phyloP scores from a whole-genome alignment of 2,113 vertebrate genomes.

The Brevimyrus niger region DNA sequence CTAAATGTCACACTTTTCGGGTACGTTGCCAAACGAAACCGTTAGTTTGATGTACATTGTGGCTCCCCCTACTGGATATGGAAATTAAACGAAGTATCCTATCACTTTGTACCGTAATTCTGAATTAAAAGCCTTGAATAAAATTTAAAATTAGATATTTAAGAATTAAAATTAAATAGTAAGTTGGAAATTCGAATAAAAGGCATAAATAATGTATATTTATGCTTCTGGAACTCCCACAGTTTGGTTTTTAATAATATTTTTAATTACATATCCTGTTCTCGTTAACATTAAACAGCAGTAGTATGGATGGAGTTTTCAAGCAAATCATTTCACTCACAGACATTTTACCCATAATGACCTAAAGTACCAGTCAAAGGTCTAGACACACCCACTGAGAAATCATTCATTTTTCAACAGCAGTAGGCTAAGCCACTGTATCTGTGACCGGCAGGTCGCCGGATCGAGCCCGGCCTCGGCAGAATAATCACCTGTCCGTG shows the following conservation, averaged over 20 bases:
- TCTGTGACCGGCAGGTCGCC: not conserved
- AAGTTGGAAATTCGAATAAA: not conserved
- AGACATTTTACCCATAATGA: not conserved
- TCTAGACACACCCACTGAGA: not conserved
- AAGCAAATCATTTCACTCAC: not conserved
- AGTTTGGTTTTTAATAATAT: not conserved
- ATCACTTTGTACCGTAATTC: not conserved
- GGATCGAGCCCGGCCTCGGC: not conserved
- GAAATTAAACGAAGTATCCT: not conserved
- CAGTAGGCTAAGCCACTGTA: not conserved
- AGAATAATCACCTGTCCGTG: not conserved
- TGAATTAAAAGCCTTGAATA: not conserved
- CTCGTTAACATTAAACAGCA: not conserved
- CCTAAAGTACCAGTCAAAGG: not conserved
- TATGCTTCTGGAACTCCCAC: not conserved
- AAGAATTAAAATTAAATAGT: not conserved
- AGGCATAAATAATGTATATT: not conserved
- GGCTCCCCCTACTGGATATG: conserved; percentile 26
- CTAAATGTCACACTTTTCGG: not conserved
- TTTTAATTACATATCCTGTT: not conserved
- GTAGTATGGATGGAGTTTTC: not conserved
- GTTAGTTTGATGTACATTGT: not conserved
- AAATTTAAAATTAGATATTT: not conserved
- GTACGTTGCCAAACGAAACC: not conserved
- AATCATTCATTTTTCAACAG: not conserved